phyloP scores from a whole-genome alignment of 2,888 invertebrate genomes.

The Minunthozetes semirufus region DNA sequence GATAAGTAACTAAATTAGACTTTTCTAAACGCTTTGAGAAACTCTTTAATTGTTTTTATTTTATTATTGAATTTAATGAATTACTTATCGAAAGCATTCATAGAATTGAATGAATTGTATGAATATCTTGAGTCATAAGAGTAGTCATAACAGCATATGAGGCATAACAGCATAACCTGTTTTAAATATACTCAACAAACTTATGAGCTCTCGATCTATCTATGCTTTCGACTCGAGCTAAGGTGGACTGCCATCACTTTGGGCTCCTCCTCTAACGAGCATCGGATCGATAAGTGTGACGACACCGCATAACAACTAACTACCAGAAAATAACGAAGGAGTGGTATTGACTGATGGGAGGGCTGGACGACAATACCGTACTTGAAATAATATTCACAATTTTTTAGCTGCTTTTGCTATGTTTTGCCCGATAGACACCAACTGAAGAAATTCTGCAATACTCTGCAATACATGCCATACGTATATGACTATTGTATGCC shows the following conservation, averaged over 20 bases:
- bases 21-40: not conserved
- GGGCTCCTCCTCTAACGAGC: not conserved
- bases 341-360: not conserved
- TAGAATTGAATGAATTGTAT: not conserved
- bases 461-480: slow-evolving; percentile 11
- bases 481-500: not conserved
- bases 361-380: not conserved
- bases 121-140: not conserved
- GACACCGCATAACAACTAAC: not conserved
- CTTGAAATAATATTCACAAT: slow-evolving; percentile 26
- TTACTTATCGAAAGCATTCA: not conserved
- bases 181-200: slow-evolving; percentile 12
- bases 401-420: slow-evolving; percentile 15
- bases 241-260: not conserved
- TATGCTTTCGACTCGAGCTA: not conserved
- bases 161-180: not conserved
- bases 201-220: slow-evolving; percentile 4
- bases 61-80: not conserved
- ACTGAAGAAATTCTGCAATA: slow-evolving; percentile 7
- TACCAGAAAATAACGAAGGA: slow-evolving; percentile 1
- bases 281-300: slow-evolving; percentile 5
- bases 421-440: not conserved
- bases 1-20: not conserved
- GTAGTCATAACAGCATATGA: not conserved
- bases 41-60: not conserved